phyloP scores from a whole-genome alignment of 1,140 invertebrate genomes.

The Drosophila virilis region DNA sequence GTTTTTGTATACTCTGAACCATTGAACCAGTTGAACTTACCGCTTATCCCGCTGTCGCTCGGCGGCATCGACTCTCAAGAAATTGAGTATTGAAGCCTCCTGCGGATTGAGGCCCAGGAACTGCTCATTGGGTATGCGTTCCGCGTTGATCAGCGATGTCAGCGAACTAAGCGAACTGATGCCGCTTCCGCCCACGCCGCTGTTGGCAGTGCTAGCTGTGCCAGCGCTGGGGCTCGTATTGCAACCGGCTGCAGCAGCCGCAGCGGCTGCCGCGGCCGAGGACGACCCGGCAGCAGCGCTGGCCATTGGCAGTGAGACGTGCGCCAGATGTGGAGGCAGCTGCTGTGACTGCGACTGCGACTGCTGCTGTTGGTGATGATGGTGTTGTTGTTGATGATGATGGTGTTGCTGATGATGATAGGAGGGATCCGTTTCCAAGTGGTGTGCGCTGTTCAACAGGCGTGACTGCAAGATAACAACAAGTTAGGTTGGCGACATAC shows the following conservation, averaged over 20 bases:
- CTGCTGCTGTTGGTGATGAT: constrained; percentile 53
- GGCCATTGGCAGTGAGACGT: constrained; percentile 40
- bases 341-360: constrained; percentile 48
- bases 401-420: constrained; percentile 76
- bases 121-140: constrained; percentile 83
- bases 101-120: constrained; percentile 84
- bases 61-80: constrained; percentile 87
- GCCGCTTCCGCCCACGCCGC: constrained; percentile 37
- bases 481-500: neutral
- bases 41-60: constrained; percentile 88
- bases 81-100: constrained; percentile 87
- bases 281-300: constrained; percentile 45
- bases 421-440: constrained; percentile 84
- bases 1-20: neutral
- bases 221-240: constrained; percentile 21
- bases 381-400: constrained; percentile 61
- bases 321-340: constrained; percentile 46
- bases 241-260: constrained; percentile 27
- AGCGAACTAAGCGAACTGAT: constrained; percentile 81
- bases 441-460: constrained; percentile 70
- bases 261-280: constrained; percentile 31
- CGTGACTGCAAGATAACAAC: constrained; percentile 57
- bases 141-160: constrained; percentile 82
- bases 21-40: constrained; percentile 40
- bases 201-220: constrained; percentile 14